These are phyloP conservation scores for Eretmocerus hayati DNA, from an alignment of 2,888 invertebrate species.

Conservation along the genomic window DNA sequence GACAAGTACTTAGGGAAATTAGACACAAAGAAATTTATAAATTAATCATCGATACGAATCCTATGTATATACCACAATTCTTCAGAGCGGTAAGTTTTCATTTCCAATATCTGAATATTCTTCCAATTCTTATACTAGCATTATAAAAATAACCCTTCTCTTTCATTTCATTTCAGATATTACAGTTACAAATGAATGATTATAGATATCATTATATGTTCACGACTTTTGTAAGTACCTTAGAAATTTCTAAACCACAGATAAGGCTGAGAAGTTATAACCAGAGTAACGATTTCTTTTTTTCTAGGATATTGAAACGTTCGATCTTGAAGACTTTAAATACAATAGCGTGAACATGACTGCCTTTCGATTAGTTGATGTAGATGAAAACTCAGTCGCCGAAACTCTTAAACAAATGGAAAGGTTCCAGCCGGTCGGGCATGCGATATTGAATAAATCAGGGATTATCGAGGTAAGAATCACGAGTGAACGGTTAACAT, in stretches of 20 bases:
- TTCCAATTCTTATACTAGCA: not conserved
- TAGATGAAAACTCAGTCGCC: slow-evolving; percentile 66
- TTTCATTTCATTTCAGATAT: slow-evolving; percentile 58
- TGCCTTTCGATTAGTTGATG: slow-evolving; percentile 83
- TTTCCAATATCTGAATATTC: not conserved
- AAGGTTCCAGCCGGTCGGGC: slow-evolving; percentile 78
- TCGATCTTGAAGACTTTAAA: slow-evolving; percentile 83
- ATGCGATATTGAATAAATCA: slow-evolving; percentile 64
- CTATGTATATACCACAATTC: slow-evolving; percentile 70
- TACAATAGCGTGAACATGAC: slow-evolving; percentile 93
- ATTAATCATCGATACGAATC: slow-evolving; percentile 82
- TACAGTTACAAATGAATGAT: slow-evolving; percentile 93
- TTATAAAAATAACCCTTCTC: too few species aligned
- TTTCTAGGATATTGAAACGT: slow-evolving; percentile 74
- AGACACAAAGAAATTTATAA: slow-evolving; percentile 82
- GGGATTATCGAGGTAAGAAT: slow-evolving; percentile 59
- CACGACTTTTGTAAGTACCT: slow-evolving; percentile 81
- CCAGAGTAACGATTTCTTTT: not conserved
- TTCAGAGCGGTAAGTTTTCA: slow-evolving; percentile 73
- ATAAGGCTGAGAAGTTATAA: not conserved
- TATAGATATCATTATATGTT: slow-evolving; percentile 93
- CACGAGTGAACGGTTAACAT: too few species aligned
- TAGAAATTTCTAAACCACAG: not conserved
- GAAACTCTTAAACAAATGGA: slow-evolving; percentile 79
- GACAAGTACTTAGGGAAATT: slow-evolving; percentile 68